phyloP scores from a whole-genome alignment of 2,113 vertebrate genomes.

The Polypterus bichir region DNA sequence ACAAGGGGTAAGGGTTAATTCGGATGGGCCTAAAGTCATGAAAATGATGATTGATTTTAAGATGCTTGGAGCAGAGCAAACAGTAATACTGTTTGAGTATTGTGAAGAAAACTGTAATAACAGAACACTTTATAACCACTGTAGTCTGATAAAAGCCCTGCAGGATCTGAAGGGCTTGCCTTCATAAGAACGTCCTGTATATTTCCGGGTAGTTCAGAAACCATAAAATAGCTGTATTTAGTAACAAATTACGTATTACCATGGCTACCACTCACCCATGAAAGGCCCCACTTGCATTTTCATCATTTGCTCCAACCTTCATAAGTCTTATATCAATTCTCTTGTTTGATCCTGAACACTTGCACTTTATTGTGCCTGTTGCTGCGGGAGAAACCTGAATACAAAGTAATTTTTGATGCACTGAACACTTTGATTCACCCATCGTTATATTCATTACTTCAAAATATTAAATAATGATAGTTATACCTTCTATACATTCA shows the following conservation, averaged over 20 bases:
- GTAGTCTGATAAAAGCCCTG: too few relatives aligned
- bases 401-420: too few relatives aligned
- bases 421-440: too few relatives aligned
- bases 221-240: background rate
- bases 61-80: background rate
- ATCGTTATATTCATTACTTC: too few relatives aligned
- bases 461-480: too few relatives aligned
- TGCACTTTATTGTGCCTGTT: too few relatives aligned
- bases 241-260: background rate
- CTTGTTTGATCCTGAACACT: too few relatives aligned
- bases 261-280: background rate
- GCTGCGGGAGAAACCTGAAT: too few relatives aligned
- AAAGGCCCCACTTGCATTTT: background rate
- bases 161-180: background rate
- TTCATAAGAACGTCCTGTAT: background rate
- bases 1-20: background rate
- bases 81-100: background rate
- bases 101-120: background rate
- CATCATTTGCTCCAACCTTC: background rate
- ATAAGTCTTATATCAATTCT: too few relatives aligned
- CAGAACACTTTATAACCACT: background rate
- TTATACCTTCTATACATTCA: too few relatives aligned
- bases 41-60: constrained; percentile 3
- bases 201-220: background rate
- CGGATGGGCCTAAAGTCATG: background rate